phyloP scores from a whole-genome alignment of 2,888 invertebrate species.

The Pelosia muscerda region DNA sequence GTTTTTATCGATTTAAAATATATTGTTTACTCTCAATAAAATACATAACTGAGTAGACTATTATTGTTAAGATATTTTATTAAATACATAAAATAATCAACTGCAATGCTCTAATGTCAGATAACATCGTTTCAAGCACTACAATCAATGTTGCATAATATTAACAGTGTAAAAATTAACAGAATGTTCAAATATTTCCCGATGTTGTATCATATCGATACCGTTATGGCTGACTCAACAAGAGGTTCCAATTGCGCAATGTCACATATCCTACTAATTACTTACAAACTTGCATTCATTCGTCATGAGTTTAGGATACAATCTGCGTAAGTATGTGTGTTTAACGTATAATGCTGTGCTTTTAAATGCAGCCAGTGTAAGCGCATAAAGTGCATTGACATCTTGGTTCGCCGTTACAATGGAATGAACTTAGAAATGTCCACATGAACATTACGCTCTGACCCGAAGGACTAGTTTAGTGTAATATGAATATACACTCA shows the following conservation, averaged over 20 bases:
- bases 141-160: background rate
- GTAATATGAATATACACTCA: background rate
- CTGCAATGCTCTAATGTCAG: background rate
- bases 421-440: slow-evolving; percentile 15
- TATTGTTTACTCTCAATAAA: background rate
- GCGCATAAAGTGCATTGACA: slow-evolving; percentile 9
- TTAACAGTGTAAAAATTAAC: background rate
- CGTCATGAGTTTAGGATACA: slow-evolving; percentile 41
- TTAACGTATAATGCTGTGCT: slow-evolving; percentile 3
- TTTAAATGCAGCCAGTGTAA: slow-evolving; percentile 10
- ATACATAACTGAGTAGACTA: background rate
- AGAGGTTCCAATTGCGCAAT: slow-evolving; percentile 62
- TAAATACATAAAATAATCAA: background rate
- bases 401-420: slow-evolving; percentile 9
- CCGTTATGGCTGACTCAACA: slow-evolving; percentile 55
- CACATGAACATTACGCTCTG: background rate
- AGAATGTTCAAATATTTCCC: slow-evolving; percentile 25
- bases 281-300: slow-evolving; percentile 68
- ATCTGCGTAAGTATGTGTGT: background rate
- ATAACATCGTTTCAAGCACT: background rate
- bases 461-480: slow-evolving; percentile 1
- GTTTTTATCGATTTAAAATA: background rate
- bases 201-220: slow-evolving; percentile 35
- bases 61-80: background rate
- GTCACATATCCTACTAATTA: slow-evolving; percentile 70